Conservation (phyloP, 2,888 invertebrate genomes). For the Macrophya alboannulata region DNA sequence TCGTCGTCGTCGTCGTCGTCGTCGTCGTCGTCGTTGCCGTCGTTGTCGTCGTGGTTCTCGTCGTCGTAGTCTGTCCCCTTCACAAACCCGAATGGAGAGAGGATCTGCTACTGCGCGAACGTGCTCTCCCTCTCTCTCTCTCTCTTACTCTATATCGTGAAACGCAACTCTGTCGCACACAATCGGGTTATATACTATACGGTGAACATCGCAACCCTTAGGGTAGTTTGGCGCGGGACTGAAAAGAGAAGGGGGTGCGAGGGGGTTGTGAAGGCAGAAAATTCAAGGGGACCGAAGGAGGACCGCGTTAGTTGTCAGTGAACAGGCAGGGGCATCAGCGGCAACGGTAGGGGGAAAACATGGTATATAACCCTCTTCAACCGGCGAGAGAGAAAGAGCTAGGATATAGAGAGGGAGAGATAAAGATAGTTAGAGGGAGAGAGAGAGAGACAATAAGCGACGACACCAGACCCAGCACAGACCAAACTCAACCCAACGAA, state of each 20-base stretch:
- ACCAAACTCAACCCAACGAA: conserved; percentile 15
- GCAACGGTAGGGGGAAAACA: conserved; percentile 20
- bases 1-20: conserved; percentile 41
- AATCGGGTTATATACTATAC: conserved; percentile 6
- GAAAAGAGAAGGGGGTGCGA: conserved; percentile 54
- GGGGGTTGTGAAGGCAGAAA: conserved; percentile 3
- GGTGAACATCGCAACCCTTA: conserved; percentile 57
- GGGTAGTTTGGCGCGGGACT: conserved; percentile 55
- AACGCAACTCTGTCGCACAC: conserved; percentile 31
- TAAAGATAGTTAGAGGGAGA: background rate
- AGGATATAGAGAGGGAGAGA: background rate
- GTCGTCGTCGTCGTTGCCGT: conserved; percentile 48
- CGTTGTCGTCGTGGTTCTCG: too few relatives aligned
- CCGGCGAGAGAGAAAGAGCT: background rate
- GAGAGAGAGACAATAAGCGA: conserved; percentile 4
- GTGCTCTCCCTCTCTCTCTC: conserved; percentile 32
- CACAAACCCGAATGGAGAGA: conserved; percentile 70
- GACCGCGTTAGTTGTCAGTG: conserved; percentile 33
- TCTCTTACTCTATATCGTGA: conserved; percentile 3
- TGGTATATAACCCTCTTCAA: conserved; percentile 32
- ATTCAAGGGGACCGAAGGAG: conserved; percentile 43
- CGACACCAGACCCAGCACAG: conserved; percentile 31
- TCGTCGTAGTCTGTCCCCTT: conserved; percentile 50
- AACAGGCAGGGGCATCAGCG: background rate
- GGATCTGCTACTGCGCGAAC: conserved; percentile 58